Conservation (phyloP, 2,113 vertebrate species). For the Beaufortia kweichowensis region DNA sequence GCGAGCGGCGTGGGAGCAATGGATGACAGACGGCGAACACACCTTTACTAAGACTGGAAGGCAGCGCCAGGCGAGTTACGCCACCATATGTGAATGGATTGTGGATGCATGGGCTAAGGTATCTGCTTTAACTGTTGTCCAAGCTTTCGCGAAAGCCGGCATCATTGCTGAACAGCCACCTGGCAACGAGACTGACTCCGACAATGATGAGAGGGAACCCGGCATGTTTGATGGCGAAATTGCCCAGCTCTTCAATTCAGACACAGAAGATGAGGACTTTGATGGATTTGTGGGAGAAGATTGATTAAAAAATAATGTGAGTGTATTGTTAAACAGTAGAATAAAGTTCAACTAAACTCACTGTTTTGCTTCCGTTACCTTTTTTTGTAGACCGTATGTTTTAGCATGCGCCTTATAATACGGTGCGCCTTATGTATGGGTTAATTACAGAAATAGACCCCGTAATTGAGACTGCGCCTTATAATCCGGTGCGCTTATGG, state of each 20-base stretch:
- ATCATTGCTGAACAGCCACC: too few species aligned
- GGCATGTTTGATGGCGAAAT: too few species aligned
- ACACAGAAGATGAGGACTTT: too few species aligned
- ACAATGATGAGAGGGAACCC: too few species aligned
- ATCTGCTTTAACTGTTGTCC: constrained; percentile 37
- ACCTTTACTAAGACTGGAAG: constrained; percentile 35
- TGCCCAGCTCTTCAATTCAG: too few species aligned
- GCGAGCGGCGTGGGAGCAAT: too few species aligned
- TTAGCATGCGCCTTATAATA: constrained; percentile 13
- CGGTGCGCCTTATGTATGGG: constrained; percentile 5
- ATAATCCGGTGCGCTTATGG: constrained; percentile 4
- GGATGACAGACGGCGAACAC: constrained; percentile 31
- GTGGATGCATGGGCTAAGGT: constrained; percentile 25
- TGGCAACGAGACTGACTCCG: too few species aligned
- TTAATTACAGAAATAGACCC: neutral
- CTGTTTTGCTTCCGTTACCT: neutral
- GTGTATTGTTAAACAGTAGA: neutral
- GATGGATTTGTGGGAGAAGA: too few species aligned
- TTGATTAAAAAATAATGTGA: too few species aligned
- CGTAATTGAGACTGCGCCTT: neutral
- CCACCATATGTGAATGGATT: constrained; percentile 44
- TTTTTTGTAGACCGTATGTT: too few species aligned
- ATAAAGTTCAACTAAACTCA: neutral
- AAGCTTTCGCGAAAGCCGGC: constrained; percentile 36
- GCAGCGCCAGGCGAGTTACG: constrained; percentile 10